Percentiles rank a stretch among this genome's conserved stretches.
Conservation (phyloP, 2,888 invertebrate genomes). For the Lathronympha strigana region DNA sequence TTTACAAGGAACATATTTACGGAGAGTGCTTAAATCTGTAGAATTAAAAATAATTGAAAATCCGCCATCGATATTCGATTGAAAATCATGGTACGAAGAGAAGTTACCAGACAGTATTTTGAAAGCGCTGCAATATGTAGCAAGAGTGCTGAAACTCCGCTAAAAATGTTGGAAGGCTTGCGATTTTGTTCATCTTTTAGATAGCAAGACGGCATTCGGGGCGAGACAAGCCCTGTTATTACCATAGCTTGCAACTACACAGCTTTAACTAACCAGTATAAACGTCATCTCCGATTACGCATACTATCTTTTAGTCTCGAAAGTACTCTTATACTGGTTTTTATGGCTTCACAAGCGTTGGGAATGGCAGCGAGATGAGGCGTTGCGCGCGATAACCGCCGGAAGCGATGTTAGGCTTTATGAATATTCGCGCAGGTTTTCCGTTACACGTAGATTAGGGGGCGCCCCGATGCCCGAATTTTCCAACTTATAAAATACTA, state of each 20-base stretch:
- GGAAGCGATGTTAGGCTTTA: slow-evolving; percentile 59
- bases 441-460: slow-evolving; percentile 57
- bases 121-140: slow-evolving; percentile 20
- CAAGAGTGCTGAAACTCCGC: slow-evolving; percentile 16
- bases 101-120: slow-evolving; percentile 13
- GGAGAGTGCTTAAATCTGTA: too few relatives aligned
- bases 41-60: neutral
- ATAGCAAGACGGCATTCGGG: slow-evolving; percentile 25
- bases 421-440: slow-evolving; percentile 65
- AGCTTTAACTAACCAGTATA: neutral
- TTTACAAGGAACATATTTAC: too few relatives aligned
- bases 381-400: slow-evolving; percentile 63
- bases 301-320: neutral
- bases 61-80: neutral
- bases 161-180: slow-evolving; percentile 21
- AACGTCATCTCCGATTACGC: neutral
- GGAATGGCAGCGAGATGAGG: slow-evolving; percentile 16
- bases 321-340: slow-evolving; percentile 2
- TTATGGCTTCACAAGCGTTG: neutral
- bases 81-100: slow-evolving; percentile 1
- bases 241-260: neutral
- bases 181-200: slow-evolving; percentile 30
- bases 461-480: slow-evolving; percentile 49
- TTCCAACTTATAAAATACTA: slow-evolving; percentile 1
- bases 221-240: neutral